Percentiles rank a stretch among this genome's conserved stretches.
phyloP scores from a whole-genome alignment of 2,888 invertebrate species.

The Opisthograptis luteolata region DNA sequence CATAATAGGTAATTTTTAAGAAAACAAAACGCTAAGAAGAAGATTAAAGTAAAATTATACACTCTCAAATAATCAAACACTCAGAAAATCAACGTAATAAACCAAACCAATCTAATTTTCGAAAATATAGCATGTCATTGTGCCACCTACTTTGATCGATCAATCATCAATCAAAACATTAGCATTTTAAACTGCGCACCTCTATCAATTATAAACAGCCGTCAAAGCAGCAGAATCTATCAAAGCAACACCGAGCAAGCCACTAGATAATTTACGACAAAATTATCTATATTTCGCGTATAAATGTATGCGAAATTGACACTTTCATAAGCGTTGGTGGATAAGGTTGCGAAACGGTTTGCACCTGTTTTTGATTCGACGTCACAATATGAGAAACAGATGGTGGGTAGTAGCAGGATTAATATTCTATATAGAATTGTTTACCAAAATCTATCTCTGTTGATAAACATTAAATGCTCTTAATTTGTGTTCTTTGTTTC shows the following conservation, averaged over 20 bases:
- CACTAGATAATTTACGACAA: slow-evolving; percentile 23
- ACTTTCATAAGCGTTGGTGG: slow-evolving; percentile 20
- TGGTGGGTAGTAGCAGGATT: background rate
- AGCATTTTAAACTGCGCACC: slow-evolving; percentile 8
- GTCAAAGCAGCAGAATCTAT: slow-evolving; percentile 20
- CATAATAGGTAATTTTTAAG: too few relatives aligned
- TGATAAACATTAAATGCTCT: too few relatives aligned
- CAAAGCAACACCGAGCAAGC: slow-evolving; percentile 29
- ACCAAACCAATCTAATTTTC: background rate
- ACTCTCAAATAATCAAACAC: too few relatives aligned
- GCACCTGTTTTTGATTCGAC: slow-evolving; percentile 18
- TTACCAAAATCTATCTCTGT: too few relatives aligned
- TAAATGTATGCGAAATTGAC: slow-evolving; percentile 28
- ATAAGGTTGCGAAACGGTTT: slow-evolving; percentile 24
- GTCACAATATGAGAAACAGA: background rate
- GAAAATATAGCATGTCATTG: background rate
- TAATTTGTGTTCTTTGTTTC: too few relatives aligned
- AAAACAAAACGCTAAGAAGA: too few relatives aligned
- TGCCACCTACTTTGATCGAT: background rate
- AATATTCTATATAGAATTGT: too few relatives aligned
- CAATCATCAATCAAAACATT: slow-evolving; percentile 8
- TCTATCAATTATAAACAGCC: slow-evolving; percentile 11
- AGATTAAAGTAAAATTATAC: too few relatives aligned
- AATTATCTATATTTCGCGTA: slow-evolving; percentile 28
- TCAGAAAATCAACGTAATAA: too few relatives aligned